These are phyloP conservation scores for Hirundo rustica DNA, from an alignment of 2,797 vertebrate genomes.

Conservation along the genomic window DNA sequence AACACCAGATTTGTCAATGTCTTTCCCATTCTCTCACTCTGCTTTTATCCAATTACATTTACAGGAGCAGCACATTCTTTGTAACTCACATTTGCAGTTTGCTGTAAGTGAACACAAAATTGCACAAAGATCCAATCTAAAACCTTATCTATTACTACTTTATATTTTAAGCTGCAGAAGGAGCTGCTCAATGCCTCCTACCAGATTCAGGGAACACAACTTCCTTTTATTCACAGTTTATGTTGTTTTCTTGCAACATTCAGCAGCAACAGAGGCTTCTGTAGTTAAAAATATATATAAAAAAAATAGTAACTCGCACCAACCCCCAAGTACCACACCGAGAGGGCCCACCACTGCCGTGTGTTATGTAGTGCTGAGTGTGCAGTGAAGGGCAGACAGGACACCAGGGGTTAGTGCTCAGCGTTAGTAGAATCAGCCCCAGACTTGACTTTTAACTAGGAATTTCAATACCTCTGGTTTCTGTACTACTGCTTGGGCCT, in stretches of 20 bases:
- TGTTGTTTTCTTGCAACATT: slow-evolving; percentile 8
- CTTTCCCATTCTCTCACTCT: background rate
- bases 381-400: slow-evolving; percentile 73
- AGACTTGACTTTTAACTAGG: slow-evolving; percentile 27
- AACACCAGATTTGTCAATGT: background rate
- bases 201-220: background rate
- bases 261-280: background rate
- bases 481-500: slow-evolving; percentile 85
- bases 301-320: background rate
- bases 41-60: background rate
- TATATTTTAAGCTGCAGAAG: background rate
- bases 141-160: background rate
- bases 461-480: slow-evolving; percentile 82
- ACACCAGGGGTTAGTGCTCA: slow-evolving; percentile 70
- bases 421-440: slow-evolving; percentile 69
- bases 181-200: background rate
- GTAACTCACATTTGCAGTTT: background rate
- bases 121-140: background rate
- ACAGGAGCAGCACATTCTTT: background rate
- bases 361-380: slow-evolving; percentile 18
- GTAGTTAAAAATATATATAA: background rate
- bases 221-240: slow-evolving; percentile 74
- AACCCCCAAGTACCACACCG: background rate
- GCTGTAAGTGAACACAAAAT: background rate
- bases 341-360: background rate